Conservation (phyloP, 2,888 invertebrate genomes). For the Syrista parreyssii region DNA sequence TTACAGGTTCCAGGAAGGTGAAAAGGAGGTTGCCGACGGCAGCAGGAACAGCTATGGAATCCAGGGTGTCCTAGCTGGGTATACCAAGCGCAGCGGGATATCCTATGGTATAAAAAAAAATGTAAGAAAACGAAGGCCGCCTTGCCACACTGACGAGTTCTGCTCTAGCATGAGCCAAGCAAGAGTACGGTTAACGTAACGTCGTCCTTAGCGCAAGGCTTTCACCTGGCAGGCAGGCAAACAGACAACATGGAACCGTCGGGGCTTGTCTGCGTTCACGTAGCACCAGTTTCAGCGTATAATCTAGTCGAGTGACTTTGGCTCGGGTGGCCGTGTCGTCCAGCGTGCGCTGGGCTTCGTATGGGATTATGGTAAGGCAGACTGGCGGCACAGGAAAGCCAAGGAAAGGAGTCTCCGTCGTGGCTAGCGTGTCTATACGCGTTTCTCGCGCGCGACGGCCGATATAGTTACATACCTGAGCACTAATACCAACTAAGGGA, state of each 20-base stretch:
- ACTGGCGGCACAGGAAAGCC: conserved; percentile 18
- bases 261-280: not conserved
- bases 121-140: not conserved
- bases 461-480: not conserved
- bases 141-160: not conserved
- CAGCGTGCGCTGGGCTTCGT: conserved; percentile 8
- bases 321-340: conserved; percentile 5
- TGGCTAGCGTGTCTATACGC: not conserved
- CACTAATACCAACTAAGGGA: not conserved
- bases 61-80: not conserved
- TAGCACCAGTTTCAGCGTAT: conserved; percentile 22
- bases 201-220: conserved; percentile 21
- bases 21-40: not conserved
- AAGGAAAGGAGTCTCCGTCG: not conserved
- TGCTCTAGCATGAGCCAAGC: not conserved
- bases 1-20: not conserved
- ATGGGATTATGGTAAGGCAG: conserved; percentile 20
- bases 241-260: not conserved
- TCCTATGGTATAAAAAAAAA: not conserved
- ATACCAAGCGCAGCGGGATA: not conserved
- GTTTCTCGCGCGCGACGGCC: conserved; percentile 1
- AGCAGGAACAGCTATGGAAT: not conserved
- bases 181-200: not conserved
- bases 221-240: conserved; percentile 15
- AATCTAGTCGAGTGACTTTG: conserved; percentile 15